phyloP scores from a whole-genome alignment of 2,113 vertebrate species.

The Cephalopterus ornatus region DNA sequence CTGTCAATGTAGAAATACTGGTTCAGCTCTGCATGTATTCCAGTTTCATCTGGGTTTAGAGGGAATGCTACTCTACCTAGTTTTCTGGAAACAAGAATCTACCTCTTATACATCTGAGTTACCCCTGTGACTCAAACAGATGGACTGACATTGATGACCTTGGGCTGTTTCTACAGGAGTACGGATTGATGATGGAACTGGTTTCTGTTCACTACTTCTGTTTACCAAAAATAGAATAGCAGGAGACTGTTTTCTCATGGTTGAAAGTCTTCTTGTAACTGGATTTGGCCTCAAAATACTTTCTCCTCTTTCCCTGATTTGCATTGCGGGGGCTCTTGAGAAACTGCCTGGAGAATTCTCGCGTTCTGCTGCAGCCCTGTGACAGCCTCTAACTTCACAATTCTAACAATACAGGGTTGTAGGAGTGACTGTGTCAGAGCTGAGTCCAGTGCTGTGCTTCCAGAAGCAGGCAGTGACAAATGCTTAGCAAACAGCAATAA shows the following conservation, averaged over 20 bases:
- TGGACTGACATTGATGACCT: neutral
- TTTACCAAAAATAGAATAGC: neutral
- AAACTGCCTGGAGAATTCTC: neutral
- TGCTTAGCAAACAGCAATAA: neutral
- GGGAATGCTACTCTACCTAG: neutral
- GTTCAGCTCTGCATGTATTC: neutral
- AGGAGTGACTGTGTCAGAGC: neutral
- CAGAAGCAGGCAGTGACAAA: neutral
- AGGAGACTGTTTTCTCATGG: neutral
- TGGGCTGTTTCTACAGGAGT: neutral
- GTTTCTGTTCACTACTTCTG: neutral
- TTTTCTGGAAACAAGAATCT: neutral
- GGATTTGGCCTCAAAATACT: neutral
- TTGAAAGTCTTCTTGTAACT: neutral
- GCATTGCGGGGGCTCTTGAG: neutral
- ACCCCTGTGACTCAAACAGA: neutral
- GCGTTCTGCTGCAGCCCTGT: neutral
- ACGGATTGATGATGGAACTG: neutral
- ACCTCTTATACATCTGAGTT: neutral
- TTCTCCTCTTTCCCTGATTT: neutral
- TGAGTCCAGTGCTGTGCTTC: neutral
- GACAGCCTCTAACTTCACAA: neutral
- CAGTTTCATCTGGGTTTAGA: neutral
- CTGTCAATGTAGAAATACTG: conserved; percentile 2
- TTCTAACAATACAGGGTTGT: neutral